Conservation (phyloP, 2,888 invertebrate species). For the Alviniconcha strummeri region DNA sequence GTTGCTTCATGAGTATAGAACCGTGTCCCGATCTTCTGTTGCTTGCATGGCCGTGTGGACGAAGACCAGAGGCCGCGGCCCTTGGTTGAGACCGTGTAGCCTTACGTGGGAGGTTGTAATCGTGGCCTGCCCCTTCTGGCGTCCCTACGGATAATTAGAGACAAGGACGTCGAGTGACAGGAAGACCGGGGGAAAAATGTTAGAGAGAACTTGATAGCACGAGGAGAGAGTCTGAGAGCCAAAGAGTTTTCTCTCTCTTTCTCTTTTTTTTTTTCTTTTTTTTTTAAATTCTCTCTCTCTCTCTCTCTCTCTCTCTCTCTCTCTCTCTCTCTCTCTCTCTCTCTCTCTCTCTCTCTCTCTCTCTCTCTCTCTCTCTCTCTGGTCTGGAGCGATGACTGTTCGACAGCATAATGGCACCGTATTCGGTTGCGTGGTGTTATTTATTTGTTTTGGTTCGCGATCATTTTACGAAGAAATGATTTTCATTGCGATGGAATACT, state of each 20-base stretch:
- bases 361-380: neutral
- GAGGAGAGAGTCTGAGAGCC: slow-evolving; percentile 22
- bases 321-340: slow-evolving; percentile 1
- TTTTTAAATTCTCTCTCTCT: too few relatives aligned
- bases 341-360: slow-evolving; percentile 15
- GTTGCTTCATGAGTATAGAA: too few relatives aligned
- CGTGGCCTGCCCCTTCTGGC: slow-evolving; percentile 13
- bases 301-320: slow-evolving; percentile 8
- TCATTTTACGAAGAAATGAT: too few relatives aligned
- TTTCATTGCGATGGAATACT: too few relatives aligned
- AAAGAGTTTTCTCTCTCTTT: neutral
- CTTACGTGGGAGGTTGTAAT: too few relatives aligned
- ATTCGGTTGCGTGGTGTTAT: too few relatives aligned
- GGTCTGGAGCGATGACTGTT: neutral
- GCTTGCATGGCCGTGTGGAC: too few relatives aligned
- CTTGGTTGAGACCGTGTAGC: too few relatives aligned
- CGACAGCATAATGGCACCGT: neutral
- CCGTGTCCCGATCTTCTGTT: too few relatives aligned
- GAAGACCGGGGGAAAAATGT: slow-evolving; percentile 1
- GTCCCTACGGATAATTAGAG: slow-evolving; percentile 7
- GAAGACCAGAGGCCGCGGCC: too few relatives aligned
- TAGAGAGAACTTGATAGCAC: slow-evolving; percentile 18
- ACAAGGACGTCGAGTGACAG: slow-evolving; percentile 10
- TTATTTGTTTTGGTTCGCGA: too few relatives aligned
- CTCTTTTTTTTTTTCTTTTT: neutral